Base-by-base conservation (phyloP, 2,888 invertebrate genomes). In the Brachylomia viminalis region DNA sequence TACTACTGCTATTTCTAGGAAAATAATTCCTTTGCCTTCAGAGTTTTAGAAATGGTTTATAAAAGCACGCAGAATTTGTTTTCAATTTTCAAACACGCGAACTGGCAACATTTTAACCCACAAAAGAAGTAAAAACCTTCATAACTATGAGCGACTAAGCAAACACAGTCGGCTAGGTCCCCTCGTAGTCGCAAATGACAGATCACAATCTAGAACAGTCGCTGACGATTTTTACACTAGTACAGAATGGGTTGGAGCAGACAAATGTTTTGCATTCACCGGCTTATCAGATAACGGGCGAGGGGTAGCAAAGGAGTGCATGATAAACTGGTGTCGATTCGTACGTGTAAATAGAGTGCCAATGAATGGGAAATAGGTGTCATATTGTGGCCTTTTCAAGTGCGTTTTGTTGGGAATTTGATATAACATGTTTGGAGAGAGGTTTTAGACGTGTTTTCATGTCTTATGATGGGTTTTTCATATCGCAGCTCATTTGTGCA, bases 181-280 rank as follows among this genome's bases (percentile, higher is more conserved):
- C 92, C 90, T 90, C 87, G 85, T 88, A 86, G 87, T 86, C 91
- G 90, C 94, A 95, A 95, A 95, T 94, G 92, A 92, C 91, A 95
- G 96, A 96, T 96, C 93, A 87, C 93, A 94, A 96, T 96, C 96
- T 95, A 93, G 93, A 86, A 91, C 94, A 95, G 94, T 95, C 94
- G 92, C 94, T 94, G 94, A 94, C 96, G 94, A 95, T 96, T 96
- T 96, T 96, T 95, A 95, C 96, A 95, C 96, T 95, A 95, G 92
- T 93, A 92, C 91, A 91, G 93, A 94, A 94, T 93, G 94, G 93
- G 93, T 94, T 94, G 92, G 91, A 85, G 90, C 94, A 94, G 94
- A 96, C 96, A 96, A 96, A 96, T 96, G 95, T 95, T 86, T 92
- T 89, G 94, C 92, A 95, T 96, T 96, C 96, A 95, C 86, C 81